Evolutionary conservation across 1,140 invertebrate genomes (phyloP).

Genomic region (Megathymus violae): DNA sequence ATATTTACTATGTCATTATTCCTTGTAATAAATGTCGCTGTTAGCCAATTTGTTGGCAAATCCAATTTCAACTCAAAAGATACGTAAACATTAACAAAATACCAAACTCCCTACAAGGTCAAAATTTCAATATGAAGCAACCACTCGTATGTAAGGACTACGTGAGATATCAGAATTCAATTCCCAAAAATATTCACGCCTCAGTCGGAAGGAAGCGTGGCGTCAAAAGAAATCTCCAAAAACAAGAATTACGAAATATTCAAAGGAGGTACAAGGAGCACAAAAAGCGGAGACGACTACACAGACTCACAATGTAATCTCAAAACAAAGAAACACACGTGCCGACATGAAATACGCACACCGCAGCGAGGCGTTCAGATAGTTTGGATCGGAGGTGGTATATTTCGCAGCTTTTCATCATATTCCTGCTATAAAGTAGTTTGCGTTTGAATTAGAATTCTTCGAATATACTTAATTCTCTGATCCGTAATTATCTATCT

Average conservation of each 20-base stretch:
- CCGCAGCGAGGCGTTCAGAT: constrained; percentile 10
- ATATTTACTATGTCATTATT: no score
- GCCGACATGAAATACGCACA: constrained; percentile 26
- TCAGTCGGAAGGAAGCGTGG: constrained; percentile 10
- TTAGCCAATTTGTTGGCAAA: not conserved
- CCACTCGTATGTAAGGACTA: not conserved
- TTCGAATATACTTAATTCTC: no score
- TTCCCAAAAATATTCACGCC: constrained; percentile 28
- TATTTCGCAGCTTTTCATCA: not conserved
- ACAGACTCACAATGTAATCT: constrained; percentile 26
- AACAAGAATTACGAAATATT: constrained; percentile 22
- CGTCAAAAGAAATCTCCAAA: constrained; percentile 29
- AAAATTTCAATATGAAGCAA: constrained; percentile 8
- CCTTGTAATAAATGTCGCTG: not conserved
- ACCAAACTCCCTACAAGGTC: not conserved
- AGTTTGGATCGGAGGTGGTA: not conserved
- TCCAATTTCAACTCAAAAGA: not conserved
- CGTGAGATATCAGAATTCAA: constrained; percentile 25
- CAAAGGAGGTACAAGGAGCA: constrained; percentile 17
- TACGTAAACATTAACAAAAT: not conserved
- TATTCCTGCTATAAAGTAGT: no score
- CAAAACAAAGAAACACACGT: constrained; percentile 27
- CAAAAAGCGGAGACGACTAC: not conserved
- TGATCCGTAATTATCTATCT: no score
- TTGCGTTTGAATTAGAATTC: no score